Evolutionary conservation across 2,888 invertebrate genomes (phyloP), one percentile per base, ranked within the genome.

Genomic region (Bellardia bayeri): DNA sequence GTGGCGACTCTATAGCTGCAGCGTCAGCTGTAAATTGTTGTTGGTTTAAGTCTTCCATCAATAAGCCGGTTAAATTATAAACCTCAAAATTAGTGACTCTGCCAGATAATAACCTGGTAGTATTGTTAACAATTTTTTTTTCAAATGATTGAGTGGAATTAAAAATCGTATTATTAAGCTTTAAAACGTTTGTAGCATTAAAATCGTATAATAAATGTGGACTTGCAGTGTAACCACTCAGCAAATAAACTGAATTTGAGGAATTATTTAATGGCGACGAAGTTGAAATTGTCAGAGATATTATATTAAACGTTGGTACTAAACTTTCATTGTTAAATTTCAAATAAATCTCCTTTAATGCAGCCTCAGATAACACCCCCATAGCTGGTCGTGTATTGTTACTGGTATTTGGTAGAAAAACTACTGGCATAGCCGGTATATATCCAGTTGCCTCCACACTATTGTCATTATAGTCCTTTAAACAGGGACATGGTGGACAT

Each of bases 401-500:
- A 13, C 11, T 14, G 8, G 16, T 23, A 16, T 16, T 3, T 42
- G 40, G 37, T 30, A 69, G 13, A 13, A 61, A 42, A 5, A 64
- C 11, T 14, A 66, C 11, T 11, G 63, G 40, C 30, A 79, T 9
- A 8, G 16, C 16, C 13, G 85, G 63, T 6, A 74, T 37, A 63
- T 74, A 79, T 9, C 30, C 54, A 0, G 30, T 56, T 9, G 61
- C 49, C 45, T 61, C 58, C 1, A 61, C 7, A n/a, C 6, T 30
- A 30, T 37, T 61, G 6, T 42, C 74, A 45, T 23, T 9, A 42
- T 8, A 2, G 9, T 13, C 16, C 2, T 0, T 8, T 14, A 45
- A 1, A 33, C 81, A 86, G 5, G 63, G 33, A 30, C 79, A 86
- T 3, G 88, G 87, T n/a, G 84, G 82, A 68, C 87, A 87, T 71